Evolutionary conservation across 2,113 vertebrate species (phyloP).

Genomic region (Antigone vipio): DNA sequence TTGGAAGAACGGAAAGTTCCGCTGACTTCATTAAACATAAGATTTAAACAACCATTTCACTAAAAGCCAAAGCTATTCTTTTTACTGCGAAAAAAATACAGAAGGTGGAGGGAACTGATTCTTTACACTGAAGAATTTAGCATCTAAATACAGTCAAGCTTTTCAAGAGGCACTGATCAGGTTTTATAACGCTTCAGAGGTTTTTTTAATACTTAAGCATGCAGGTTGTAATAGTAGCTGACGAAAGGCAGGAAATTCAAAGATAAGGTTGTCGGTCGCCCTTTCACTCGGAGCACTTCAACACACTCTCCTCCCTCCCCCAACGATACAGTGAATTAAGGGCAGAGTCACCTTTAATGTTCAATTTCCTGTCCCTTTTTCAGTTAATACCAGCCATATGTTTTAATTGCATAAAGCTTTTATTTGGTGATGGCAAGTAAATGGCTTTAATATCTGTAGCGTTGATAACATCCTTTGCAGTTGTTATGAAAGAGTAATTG

Average conservation of each 20-base stretch:
- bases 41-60: neutral
- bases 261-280: neutral
- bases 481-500: constrained; percentile 26
- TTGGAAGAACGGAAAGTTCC: neutral
- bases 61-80: neutral
- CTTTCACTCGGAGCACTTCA: neutral
- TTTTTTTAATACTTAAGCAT: neutral
- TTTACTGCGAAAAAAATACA: neutral
- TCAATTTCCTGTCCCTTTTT: constrained; percentile 53
- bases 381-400: constrained; percentile 5
- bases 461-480: neutral
- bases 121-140: neutral
- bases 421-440: constrained; percentile 23
- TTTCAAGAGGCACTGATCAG: neutral
- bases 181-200: neutral
- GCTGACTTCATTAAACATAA: neutral
- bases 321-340: neutral
- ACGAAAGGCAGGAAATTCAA: constrained; percentile 28
- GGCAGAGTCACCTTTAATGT: neutral
- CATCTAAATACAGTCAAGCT: neutral
- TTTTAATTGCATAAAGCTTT: constrained; percentile 28
- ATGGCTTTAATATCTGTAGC: constrained; percentile 19
- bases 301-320: neutral
- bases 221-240: neutral
- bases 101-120: neutral